Evolutionary conservation across 2,113 vertebrate genomes (phyloP).

Genomic region (Acinonyx jubatus): DNA sequence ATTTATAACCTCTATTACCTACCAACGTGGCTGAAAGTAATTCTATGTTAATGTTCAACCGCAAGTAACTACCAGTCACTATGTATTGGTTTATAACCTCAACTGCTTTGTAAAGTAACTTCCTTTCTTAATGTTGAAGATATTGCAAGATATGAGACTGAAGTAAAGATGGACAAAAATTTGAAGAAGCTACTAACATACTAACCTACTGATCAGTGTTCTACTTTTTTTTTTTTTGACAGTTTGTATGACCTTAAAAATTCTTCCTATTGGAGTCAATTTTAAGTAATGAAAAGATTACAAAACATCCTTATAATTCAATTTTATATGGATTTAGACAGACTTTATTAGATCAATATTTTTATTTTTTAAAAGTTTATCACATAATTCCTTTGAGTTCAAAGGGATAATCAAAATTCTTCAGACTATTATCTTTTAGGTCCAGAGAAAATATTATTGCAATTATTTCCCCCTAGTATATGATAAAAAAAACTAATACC

Average conservation of each 20-base stretch:
- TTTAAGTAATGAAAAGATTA: conserved; percentile 35
- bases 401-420: conserved; percentile 40
- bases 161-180: conserved; percentile 45
- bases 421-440: neutral
- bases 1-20: neutral
- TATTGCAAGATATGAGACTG: conserved; percentile 47
- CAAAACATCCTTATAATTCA: neutral
- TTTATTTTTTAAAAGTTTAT: neutral
- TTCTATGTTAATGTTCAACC: neutral
- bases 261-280: neutral
- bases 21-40: neutral
- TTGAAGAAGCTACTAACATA: conserved; percentile 51
- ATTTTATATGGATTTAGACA: neutral
- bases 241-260: neutral
- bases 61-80: conserved; percentile 40
- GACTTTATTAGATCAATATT: neutral
- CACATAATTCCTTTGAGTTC: conserved; percentile 11
- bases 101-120: conserved; percentile 48
- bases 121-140: conserved; percentile 46
- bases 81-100: conserved; percentile 30
- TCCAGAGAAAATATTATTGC: conserved; percentile 34
- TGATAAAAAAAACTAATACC: neutral
- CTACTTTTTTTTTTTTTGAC: neutral
- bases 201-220: conserved; percentile 29
- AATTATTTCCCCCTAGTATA: neutral